A percentile compares a stretch with the other conserved stretches of the same genome.
phyloP scores from a whole-genome alignment of 2,888 invertebrate species.

The Heliconius erato region DNA sequence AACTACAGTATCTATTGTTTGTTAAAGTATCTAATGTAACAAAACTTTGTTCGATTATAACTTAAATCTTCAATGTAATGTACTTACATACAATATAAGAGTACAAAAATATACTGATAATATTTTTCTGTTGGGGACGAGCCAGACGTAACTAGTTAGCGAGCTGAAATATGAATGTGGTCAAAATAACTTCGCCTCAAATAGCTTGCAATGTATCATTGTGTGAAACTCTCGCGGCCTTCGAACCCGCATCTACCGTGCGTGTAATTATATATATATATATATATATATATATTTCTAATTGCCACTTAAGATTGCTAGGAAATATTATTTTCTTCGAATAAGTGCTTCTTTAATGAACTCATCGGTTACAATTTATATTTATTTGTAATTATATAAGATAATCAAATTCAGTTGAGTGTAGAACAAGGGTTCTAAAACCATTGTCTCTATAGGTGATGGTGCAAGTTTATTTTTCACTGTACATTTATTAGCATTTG shows the following conservation, averaged over 20 bases:
- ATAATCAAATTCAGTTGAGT: conserved; percentile 1
- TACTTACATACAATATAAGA: conserved; percentile 52
- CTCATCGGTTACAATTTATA: conserved; percentile 10
- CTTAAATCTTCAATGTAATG: conserved; percentile 37
- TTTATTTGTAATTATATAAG: conserved; percentile 6
- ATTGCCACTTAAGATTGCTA: neutral
- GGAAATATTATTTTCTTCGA: neutral
- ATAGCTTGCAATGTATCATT: conserved; percentile 63
- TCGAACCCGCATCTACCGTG: neutral
- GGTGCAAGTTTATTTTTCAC: neutral
- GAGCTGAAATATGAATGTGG: conserved; percentile 58
- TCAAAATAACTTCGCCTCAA: conserved; percentile 61
- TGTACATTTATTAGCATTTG: neutral
- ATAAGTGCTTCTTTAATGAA: neutral
- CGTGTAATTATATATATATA: neutral
- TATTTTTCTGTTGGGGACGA: conserved; percentile 55
- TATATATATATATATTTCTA: neutral
- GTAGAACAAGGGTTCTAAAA: neutral
- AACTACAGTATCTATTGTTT: neutral
- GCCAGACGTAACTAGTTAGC: conserved; percentile 71
- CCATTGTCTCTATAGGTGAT: neutral
- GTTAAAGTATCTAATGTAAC: neutral
- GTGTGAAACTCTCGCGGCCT: conserved; percentile 51
- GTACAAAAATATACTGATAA: conserved; percentile 56
- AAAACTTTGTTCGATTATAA: neutral